Evolutionary conservation across 2,888 invertebrate genomes (phyloP).

Genomic region (Diadromus collaris): DNA sequence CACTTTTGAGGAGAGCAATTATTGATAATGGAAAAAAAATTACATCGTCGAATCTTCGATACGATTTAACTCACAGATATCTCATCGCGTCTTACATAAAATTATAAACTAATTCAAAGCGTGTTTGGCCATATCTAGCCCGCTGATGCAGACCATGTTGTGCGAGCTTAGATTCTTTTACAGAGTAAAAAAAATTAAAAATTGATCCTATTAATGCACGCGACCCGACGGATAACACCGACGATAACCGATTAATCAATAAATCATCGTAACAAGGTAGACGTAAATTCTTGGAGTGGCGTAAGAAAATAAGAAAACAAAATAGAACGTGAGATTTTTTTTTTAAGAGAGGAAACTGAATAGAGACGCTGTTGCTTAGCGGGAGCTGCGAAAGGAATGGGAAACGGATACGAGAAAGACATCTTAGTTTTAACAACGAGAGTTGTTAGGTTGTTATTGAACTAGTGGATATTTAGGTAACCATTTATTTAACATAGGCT

Average conservation of each 20-base stretch:
- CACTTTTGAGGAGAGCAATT: neutral
- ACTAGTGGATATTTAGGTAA: conserved; percentile 75
- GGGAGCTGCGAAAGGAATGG: conserved; percentile 22
- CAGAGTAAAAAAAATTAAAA: conserved; percentile 2
- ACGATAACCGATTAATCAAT: conserved; percentile 35
- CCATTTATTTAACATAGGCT: conserved; percentile 81
- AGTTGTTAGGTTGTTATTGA: conserved; percentile 70
- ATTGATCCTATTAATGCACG: conserved; percentile 24
- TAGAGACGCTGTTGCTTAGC: neutral
- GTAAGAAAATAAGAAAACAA: conserved; percentile 6
- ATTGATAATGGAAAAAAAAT: neutral
- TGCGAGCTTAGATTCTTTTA: conserved; percentile 40
- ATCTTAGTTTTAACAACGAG: conserved; percentile 69
- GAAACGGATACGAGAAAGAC: conserved; percentile 60
- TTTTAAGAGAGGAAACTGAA: conserved; percentile 7
- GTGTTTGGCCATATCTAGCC: conserved; percentile 1
- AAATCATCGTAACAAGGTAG: conserved; percentile 42
- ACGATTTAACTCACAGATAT: conserved; percentile 7
- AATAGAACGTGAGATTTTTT: conserved; percentile 5
- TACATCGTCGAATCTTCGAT: conserved; percentile 8
- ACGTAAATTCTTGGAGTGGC: conserved; percentile 39
- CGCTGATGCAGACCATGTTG: conserved; percentile 11
- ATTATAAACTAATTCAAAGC: neutral
- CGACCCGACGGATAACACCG: conserved; percentile 16
- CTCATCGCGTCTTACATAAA: neutral